Percentiles rank a stretch among this genome's conserved stretches.
Evolutionary conservation across 2,888 invertebrate genomes (phyloP).

Genomic region (Drosophila lutescens): DNA sequence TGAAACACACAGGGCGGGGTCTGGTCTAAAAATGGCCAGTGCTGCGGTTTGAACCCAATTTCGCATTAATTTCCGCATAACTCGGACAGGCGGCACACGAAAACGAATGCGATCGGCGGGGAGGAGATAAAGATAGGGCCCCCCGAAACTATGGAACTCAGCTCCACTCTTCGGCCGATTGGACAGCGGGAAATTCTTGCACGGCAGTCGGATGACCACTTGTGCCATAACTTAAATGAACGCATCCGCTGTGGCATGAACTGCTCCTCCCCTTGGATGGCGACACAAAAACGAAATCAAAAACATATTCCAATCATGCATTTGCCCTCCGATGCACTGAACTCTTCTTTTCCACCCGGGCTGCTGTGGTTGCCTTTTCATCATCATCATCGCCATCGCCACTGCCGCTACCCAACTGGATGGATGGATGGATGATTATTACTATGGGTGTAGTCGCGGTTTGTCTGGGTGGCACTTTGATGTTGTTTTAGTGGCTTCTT

Average conservation of each 20-base stretch:
- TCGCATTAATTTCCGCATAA: conserved; percentile 72
- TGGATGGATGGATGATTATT: conserved; percentile 17
- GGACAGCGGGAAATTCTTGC: conserved; percentile 60
- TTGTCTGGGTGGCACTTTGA: conserved; percentile 40
- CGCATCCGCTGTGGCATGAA: conserved; percentile 57
- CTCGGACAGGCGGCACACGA: conserved; percentile 33
- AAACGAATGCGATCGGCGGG: background rate
- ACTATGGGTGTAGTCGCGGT: conserved; percentile 21
- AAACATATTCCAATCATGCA: conserved; percentile 43
- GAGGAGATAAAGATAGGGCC: conserved; percentile 13
- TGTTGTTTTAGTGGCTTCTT: conserved; percentile 45
- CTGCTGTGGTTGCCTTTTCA: conserved; percentile 29
- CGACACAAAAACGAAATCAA: conserved; percentile 18
- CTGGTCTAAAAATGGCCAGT: conserved; percentile 45
- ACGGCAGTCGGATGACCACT: conserved; percentile 45
- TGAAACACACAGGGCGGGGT: conserved; percentile 20
- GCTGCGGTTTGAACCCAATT: conserved; percentile 45
- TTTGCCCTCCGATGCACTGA: conserved; percentile 40
- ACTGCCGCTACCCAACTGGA: conserved; percentile 32
- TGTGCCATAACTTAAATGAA: conserved; percentile 57
- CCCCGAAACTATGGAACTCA: conserved; percentile 15
- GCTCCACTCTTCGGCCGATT: conserved; percentile 36
- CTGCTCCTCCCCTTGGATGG: conserved; percentile 11
- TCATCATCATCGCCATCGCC: conserved; percentile 21
- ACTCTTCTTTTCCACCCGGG: conserved; percentile 15